phyloP scores from a whole-genome alignment of 2,888 invertebrate genomes.

The Amorpha juglandis region DNA sequence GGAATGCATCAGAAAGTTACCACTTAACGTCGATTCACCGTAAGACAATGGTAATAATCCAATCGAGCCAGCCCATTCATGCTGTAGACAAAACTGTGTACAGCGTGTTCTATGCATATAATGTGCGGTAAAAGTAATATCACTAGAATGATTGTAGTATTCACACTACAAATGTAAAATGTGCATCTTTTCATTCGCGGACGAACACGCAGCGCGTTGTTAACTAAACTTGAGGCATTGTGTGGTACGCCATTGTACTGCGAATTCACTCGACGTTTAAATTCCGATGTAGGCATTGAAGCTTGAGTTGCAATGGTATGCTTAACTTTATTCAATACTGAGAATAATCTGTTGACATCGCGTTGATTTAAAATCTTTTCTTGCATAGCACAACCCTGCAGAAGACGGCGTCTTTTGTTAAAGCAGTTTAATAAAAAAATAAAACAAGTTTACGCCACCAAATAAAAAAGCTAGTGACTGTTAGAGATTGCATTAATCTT shows the following conservation, averaged over 20 bases:
- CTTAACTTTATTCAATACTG: slow-evolving; percentile 23
- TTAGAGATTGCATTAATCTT: neutral
- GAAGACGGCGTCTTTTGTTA: neutral
- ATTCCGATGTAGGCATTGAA: slow-evolving; percentile 29
- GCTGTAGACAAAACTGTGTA: no score
- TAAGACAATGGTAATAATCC: no score
- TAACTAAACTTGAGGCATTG: slow-evolving; percentile 39
- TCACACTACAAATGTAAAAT: slow-evolving; percentile 37
- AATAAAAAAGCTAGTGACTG: neutral
- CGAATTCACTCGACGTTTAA: slow-evolving; percentile 31
- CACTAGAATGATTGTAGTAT: slow-evolving; percentile 43
- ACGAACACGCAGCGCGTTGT: slow-evolving; percentile 31
- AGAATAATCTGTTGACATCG: slow-evolving; percentile 3
- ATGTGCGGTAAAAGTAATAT: neutral
- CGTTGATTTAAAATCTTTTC: slow-evolving; percentile 3
- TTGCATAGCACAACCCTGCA: neutral
- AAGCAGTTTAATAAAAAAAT: neutral
- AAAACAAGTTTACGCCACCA: neutral
- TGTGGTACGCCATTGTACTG: slow-evolving; percentile 36
- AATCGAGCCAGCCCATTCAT: no score
- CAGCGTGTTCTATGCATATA: no score
- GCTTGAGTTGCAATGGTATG: slow-evolving; percentile 29
- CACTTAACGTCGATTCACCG: no score
- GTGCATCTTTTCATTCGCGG: slow-evolving; percentile 38
- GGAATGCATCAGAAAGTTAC: no score